phyloP scores from a whole-genome alignment of 2,113 vertebrate genomes.

The Mola mola region DNA sequence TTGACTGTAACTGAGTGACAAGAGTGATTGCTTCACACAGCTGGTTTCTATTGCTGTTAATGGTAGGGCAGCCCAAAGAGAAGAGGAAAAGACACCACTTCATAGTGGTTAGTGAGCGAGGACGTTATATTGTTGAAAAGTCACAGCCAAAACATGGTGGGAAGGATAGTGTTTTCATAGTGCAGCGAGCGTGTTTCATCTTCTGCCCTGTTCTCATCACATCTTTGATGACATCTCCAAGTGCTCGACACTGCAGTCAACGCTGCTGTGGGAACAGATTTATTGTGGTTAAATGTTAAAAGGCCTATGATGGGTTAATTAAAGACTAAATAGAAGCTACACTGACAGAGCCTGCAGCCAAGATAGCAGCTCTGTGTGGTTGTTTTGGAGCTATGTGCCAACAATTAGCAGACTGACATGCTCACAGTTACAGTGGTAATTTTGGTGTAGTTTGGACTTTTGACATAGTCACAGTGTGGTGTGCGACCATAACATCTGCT shows the following conservation, averaged over 20 bases:
- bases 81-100: constrained; percentile 54
- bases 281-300: background rate
- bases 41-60: constrained; percentile 73
- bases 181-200: constrained; percentile 15
- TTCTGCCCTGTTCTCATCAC: constrained; percentile 12
- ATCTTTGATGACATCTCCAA: constrained; percentile 1
- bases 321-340: background rate
- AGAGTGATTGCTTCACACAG: constrained; percentile 67
- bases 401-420: background rate
- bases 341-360: background rate
- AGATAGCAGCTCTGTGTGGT: background rate
- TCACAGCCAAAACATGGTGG: constrained; percentile 24
- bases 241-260: background rate
- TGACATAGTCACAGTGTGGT: no score
- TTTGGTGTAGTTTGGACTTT: no score
- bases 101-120: constrained; percentile 44
- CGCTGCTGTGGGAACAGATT: background rate
- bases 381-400: background rate
- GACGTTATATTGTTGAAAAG: constrained; percentile 51
- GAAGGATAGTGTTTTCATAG: constrained; percentile 34
- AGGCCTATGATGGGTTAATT: background rate
- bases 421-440: background rate
- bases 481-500: no score
- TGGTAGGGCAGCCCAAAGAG: constrained; percentile 32
- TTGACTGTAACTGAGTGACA: constrained; percentile 54